Percentiles rank a stretch among this genome's conserved stretches.
Conservation (phyloP, 2,113 vertebrate genomes). For the Columba janthina region DNA sequence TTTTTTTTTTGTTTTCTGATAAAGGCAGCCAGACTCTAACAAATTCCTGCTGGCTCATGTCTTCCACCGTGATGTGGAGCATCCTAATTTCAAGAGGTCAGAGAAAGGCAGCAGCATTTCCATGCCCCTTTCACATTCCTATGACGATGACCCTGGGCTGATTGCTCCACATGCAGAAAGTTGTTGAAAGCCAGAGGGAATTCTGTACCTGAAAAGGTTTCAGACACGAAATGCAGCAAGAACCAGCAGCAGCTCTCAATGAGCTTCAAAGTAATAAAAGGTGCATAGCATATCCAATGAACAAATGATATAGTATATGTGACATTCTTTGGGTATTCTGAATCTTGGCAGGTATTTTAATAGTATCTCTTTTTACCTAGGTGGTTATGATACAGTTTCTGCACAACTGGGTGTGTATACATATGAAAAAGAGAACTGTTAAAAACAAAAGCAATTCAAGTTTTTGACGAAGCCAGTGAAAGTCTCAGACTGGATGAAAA, state of each 20-base stretch:
- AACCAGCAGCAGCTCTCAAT: background rate
- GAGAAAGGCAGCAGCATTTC: background rate
- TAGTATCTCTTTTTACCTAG: background rate
- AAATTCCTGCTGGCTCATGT: constrained; percentile 12
- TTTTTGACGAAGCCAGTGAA: background rate
- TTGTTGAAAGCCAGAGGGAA: background rate
- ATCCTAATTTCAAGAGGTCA: background rate
- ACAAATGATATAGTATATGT: background rate
- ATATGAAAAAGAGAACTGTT: background rate
- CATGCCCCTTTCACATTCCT: background rate
- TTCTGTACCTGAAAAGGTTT: constrained; percentile 6
- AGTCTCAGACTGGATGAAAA: background rate
- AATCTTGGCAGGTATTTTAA: background rate
- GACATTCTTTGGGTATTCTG: background rate
- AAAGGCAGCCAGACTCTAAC: background rate
- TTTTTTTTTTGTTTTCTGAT: background rate
- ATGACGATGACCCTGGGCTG: background rate
- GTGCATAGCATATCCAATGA: background rate
- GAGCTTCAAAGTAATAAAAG: background rate
- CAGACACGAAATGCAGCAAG: background rate
- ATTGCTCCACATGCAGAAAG: background rate
- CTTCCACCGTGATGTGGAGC: background rate
- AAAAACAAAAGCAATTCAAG: background rate
- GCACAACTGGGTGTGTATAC: background rate
- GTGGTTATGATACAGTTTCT: background rate